Percentiles rank a stretch among this genome's conserved stretches.
These are phyloP conservation scores for Heliothis subflexa DNA, from an alignment of 1,140 invertebrate species.

Conservation along the genomic window DNA sequence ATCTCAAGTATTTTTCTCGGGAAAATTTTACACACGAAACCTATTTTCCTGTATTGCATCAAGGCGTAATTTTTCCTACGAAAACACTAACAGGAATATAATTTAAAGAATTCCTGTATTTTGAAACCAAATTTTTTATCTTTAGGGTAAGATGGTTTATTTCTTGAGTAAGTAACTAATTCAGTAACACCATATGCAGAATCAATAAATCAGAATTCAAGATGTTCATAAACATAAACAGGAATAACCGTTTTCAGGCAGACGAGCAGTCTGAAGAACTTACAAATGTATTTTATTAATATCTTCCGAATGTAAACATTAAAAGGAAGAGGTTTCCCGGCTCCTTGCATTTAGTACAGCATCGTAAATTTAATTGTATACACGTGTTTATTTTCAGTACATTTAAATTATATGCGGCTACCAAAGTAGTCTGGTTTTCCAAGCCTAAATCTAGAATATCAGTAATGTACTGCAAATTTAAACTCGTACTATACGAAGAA, in stretches of 20 bases:
- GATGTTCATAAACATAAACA: slow-evolving; percentile 56
- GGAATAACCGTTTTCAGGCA: slow-evolving; percentile 54
- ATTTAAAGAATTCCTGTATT: too few relatives aligned
- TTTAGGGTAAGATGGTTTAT: too few relatives aligned
- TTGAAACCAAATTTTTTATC: too few relatives aligned
- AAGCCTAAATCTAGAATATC: background rate
- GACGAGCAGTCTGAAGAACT: slow-evolving; percentile 70
- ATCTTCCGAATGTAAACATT: slow-evolving; percentile 41
- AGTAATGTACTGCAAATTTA: background rate
- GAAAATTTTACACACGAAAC: too few relatives aligned
- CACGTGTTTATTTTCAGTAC: slow-evolving; percentile 2
- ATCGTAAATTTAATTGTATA: slow-evolving; percentile 34
- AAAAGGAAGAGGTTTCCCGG: slow-evolving; percentile 19
- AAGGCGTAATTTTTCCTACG: too few relatives aligned
- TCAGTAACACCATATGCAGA: background rate
- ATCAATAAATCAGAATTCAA: slow-evolving; percentile 43
- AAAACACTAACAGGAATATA: too few relatives aligned
- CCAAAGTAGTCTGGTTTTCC: background rate
- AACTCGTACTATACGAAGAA: background rate
- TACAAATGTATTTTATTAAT: slow-evolving; percentile 53
- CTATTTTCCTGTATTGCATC: too few relatives aligned
- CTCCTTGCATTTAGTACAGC: slow-evolving; percentile 24
- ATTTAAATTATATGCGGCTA: slow-evolving; percentile 21
- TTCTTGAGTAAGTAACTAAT: too few relatives aligned
- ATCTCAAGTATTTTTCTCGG: background rate